Base-by-base conservation (phyloP, 2,797 vertebrate species). In the Scyliorhinus canicula region DNA sequence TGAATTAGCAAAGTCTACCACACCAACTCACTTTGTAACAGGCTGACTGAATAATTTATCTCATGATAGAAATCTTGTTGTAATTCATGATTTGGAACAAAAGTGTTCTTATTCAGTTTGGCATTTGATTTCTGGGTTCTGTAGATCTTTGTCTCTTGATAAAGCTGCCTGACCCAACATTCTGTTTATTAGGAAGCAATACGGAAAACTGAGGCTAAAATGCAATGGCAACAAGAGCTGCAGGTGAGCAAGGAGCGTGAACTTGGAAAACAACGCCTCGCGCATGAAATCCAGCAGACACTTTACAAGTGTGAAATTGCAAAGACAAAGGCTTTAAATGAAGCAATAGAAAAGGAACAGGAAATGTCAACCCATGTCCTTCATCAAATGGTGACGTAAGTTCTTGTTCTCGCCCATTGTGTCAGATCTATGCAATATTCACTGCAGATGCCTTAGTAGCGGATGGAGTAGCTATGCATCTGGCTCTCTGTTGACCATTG, bases 201-300 rank as follows among this genome's bases (percentile, higher is more conserved):
- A 95, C 71, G 63, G 96, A 96, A 95, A 96, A 95, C 7, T 96
- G 82, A 95, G 95, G 79, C 0, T 35, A 96, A 97, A 77, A 77
- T 96, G 95, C 95, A 96, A 85, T 63, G 95, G 88, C 93, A 96
- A 57, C 77, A 97, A 96, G 95, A 96, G 86, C 31, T 95, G 0
- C 93, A 96, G 79, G 79, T 95, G 44, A 96, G 95, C 95, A 96
- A 96, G 95, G 97, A 97, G 74, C 84, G 67, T 11, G 85, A 96
- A 95, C 96, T 96, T 67, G 96, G 95, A 0, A 96, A 97, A 52
- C 96, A 97, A 28, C 96, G 95, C 11, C 96, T 97, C 96, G 96
- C 95, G 5, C 96, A 96, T 63, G 96, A 95, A 95, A 96, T 97
- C 95, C 96, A 97, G n/a, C 95, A 96, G 0, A 28, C 95, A 31